phyloP scores from a whole-genome alignment of 2,113 vertebrate genomes.

The Daboia siamensis region DNA sequence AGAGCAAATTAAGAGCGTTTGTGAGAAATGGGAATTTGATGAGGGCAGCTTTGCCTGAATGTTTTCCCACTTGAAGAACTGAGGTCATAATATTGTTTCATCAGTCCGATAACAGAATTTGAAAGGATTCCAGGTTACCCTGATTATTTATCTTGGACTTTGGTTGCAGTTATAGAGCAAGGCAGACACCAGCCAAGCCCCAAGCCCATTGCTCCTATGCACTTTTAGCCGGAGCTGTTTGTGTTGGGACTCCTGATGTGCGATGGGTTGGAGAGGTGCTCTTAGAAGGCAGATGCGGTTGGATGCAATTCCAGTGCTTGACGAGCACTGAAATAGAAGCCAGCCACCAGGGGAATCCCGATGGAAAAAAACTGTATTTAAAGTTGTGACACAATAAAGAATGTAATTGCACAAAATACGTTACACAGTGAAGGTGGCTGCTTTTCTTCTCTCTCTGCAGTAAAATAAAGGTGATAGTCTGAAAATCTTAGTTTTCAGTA shows the following conservation, averaged over 20 bases:
- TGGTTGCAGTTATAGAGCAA: slow-evolving; percentile 2
- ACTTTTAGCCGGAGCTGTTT: slow-evolving; percentile 37
- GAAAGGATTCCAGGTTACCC: slow-evolving; percentile 23
- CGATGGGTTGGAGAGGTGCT: background rate
- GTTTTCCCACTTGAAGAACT: slow-evolving; percentile 22
- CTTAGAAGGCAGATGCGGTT: slow-evolving; percentile 14
- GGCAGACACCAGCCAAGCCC: background rate
- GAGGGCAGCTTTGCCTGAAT: background rate
- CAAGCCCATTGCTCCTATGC: slow-evolving; percentile 19
- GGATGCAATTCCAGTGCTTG: slow-evolving; percentile 3
- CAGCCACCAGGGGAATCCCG: slow-evolving; percentile 31
- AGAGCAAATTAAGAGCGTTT: slow-evolving; percentile 20
- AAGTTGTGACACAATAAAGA: background rate
- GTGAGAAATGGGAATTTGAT: slow-evolving; percentile 12
- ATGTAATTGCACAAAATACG: background rate
- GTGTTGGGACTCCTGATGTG: slow-evolving; percentile 18
- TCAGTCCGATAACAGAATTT: background rate
- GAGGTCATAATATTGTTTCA: slow-evolving; percentile 26
- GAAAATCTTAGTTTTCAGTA: background rate
- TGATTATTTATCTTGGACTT: slow-evolving; percentile 31
- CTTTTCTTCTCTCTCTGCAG: background rate
- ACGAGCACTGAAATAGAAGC: slow-evolving; percentile 21
- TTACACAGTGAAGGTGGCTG: background rate
- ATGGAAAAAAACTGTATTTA: slow-evolving; percentile 9
- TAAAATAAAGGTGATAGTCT: background rate